phyloP scores from a whole-genome alignment of 1,140 invertebrate genomes.

The Drosophila leontia region DNA sequence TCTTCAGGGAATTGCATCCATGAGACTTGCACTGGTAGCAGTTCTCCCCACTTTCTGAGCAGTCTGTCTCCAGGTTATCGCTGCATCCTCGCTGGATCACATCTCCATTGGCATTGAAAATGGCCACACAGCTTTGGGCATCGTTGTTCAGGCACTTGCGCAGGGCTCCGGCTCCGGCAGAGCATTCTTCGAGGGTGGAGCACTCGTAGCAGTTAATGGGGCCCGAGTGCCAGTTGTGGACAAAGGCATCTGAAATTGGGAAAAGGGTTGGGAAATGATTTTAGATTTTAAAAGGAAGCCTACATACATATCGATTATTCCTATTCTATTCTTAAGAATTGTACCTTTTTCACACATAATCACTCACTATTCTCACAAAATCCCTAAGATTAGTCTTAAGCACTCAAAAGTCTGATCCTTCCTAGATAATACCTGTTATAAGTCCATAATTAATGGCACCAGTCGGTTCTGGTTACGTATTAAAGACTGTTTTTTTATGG shows the following conservation, averaged over 20 bases:
- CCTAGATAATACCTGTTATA: not conserved
- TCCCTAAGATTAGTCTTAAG: not conserved
- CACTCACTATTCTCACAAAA: too few species aligned
- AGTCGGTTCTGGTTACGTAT: constrained; percentile 33
- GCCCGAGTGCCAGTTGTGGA: constrained; percentile 68
- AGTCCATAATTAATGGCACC: constrained; percentile 3
- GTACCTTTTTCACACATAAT: too few species aligned
- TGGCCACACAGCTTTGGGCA: constrained; percentile 64
- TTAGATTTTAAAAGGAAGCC: not conserved
- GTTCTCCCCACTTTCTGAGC: constrained; percentile 7
- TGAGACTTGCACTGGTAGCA: constrained; percentile 74
- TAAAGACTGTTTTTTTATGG: constrained; percentile 29
- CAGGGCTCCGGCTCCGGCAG: constrained; percentile 37
- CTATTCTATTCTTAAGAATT: too few species aligned
- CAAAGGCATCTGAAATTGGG: constrained; percentile 41
- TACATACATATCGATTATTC: too few species aligned
- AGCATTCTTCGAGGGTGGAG: constrained; percentile 47
- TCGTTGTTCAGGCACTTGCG: constrained; percentile 59
- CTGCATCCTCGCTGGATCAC: constrained; percentile 74
- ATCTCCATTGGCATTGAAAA: constrained; percentile 50
- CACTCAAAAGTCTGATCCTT: not conserved
- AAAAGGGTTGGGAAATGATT: not conserved
- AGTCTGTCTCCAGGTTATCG: constrained; percentile 44
- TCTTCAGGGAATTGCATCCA: constrained; percentile 65
- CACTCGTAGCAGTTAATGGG: constrained; percentile 74